phyloP scores from a whole-genome alignment of 2,888 invertebrate species.

The Portevinia maculata region DNA sequence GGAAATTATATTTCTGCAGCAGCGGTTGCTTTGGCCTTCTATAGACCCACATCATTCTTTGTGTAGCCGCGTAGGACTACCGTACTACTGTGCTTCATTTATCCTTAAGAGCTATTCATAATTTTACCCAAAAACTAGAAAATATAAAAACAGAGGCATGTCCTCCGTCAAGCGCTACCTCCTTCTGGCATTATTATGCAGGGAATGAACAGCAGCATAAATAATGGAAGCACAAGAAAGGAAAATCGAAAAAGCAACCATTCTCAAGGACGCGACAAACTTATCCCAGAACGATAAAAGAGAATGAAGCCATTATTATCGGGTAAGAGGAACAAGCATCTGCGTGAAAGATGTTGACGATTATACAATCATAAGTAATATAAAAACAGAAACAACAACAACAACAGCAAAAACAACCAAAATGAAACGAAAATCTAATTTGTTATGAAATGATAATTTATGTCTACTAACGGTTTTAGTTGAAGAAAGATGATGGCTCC shows the following conservation, averaged over 20 bases:
- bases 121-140: slow-evolving; percentile 55
- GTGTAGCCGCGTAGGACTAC: slow-evolving; percentile 1
- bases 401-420: slow-evolving; percentile 3
- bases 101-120: slow-evolving; percentile 65
- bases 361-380: slow-evolving; percentile 38
- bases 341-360: slow-evolving; percentile 49
- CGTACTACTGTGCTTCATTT: slow-evolving; percentile 61
- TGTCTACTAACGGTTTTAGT: slow-evolving; percentile 20
- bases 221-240: slow-evolving; percentile 34
- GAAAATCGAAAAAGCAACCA: slow-evolving; percentile 13
- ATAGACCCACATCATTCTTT: slow-evolving; percentile 1
- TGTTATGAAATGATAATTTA: slow-evolving; percentile 61
- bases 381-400: too few relatives aligned
- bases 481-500: not conserved
- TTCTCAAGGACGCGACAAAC: slow-evolving; percentile 28
- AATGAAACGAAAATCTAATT: slow-evolving; percentile 41
- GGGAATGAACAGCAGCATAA: slow-evolving; percentile 43
- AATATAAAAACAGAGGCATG: slow-evolving; percentile 52
- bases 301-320: slow-evolving; percentile 44
- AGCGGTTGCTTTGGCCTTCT: slow-evolving; percentile 31
- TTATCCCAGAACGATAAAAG: not conserved
- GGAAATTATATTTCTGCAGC: slow-evolving; percentile 57
- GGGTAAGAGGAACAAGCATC: slow-evolving; percentile 39
- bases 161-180: slow-evolving; percentile 24
- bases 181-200: not conserved